A percentile compares a stretch with the other conserved stretches of the same genome.
Evolutionary conservation across 1,140 invertebrate species (phyloP).

Genomic region (Drosophila seguyi): DNA sequence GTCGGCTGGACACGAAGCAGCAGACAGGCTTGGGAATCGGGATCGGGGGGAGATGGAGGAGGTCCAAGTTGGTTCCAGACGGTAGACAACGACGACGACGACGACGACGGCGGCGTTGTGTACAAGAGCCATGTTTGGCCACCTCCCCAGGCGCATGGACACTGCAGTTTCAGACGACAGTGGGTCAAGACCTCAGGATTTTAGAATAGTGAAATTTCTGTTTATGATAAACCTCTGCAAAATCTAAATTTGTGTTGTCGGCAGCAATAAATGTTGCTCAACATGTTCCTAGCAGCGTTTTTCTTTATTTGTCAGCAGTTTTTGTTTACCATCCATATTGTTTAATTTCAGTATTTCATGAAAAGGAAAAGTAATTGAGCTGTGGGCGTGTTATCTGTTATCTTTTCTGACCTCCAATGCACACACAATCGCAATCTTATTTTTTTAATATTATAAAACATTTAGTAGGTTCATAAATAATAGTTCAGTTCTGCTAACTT

Average conservation of each 20-base stretch:
- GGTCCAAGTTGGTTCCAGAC: conserved; percentile 28
- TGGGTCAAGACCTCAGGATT: conserved; percentile 25
- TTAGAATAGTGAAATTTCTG: background rate
- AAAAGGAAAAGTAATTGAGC: too few relatives aligned
- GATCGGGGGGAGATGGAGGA: background rate
- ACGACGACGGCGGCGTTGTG: conserved; percentile 28
- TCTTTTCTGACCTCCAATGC: too few relatives aligned
- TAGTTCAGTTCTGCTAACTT: too few relatives aligned
- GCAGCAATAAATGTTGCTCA: too few relatives aligned
- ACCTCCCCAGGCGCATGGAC: conserved; percentile 68
- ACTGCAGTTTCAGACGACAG: conserved; percentile 60
- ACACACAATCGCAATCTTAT: too few relatives aligned
- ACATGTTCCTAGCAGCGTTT: background rate
- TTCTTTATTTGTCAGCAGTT: background rate
- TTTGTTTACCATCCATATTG: background rate
- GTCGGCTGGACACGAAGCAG: conserved; percentile 23
- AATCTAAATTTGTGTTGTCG: background rate
- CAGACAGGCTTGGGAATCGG: conserved; percentile 9
- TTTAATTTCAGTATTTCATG: background rate
- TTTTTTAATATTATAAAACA: too few relatives aligned
- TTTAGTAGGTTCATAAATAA: too few relatives aligned
- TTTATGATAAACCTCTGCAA: background rate
- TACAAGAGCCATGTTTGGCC: conserved; percentile 52
- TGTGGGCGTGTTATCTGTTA: too few relatives aligned
- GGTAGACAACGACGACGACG: conserved; percentile 26